These are phyloP conservation scores for Mimas tiliae DNA, from an alignment of 2,888 invertebrate genomes.

Conservation along the genomic window DNA sequence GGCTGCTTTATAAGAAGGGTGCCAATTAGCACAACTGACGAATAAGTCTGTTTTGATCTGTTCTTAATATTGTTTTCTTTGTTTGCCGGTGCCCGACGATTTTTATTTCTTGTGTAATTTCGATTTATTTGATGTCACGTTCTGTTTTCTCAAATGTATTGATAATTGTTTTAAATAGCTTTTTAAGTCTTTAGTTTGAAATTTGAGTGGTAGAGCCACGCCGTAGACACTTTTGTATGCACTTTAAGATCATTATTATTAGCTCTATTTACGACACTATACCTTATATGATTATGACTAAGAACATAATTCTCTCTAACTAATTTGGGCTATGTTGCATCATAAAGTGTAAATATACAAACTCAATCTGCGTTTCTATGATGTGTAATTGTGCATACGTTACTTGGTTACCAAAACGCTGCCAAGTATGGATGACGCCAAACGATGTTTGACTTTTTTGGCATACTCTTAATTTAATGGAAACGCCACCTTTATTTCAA, in stretches of 20 bases:
- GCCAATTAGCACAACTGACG: constrained; percentile 27
- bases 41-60: constrained; percentile 22
- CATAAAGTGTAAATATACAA: constrained; percentile 8
- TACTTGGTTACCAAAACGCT: neutral
- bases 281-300: no score
- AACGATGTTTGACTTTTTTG: neutral
- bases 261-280: no score
- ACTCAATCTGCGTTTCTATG: constrained; percentile 4
- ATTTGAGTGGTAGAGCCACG: no score
- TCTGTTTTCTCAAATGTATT: neutral
- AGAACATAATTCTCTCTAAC: neutral
- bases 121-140: neutral
- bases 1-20: constrained; percentile 21
- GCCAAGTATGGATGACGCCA: constrained; percentile 15
- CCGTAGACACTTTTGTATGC: no score
- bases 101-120: neutral
- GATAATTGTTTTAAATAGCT: neutral
- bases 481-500: neutral
- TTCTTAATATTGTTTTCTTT: constrained; percentile 12
- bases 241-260: no score
- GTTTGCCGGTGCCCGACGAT: neutral
- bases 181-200: no score
- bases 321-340: neutral
- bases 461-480: neutral
- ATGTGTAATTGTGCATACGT: neutral